phyloP scores from a whole-genome alignment of 2,113 vertebrate genomes.

The Piliocolobus tephrosceles region DNA sequence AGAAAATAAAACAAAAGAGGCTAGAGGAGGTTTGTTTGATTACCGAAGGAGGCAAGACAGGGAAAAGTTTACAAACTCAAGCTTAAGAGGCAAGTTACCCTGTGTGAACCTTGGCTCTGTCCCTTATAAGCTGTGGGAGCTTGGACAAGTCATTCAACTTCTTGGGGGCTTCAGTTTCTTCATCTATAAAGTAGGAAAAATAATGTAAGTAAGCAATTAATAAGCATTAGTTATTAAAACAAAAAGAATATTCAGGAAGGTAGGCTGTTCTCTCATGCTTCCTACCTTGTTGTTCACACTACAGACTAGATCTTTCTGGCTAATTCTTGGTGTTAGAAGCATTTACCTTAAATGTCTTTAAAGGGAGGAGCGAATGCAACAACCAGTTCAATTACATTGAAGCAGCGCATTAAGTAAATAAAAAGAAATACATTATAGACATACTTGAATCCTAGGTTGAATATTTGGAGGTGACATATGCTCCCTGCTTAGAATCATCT shows the following conservation, averaged over 20 bases:
- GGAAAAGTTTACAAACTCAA: neutral
- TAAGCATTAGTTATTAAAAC: neutral
- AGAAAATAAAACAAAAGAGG: neutral
- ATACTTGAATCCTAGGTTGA: neutral
- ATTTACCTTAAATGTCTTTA: neutral
- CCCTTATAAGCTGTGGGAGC: neutral
- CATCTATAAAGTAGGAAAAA: neutral
- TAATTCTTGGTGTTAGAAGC: neutral
- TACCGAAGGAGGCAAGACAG: neutral
- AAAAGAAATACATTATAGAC: neutral
- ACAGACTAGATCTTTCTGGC: neutral
- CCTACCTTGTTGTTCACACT: neutral
- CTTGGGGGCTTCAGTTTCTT: neutral
- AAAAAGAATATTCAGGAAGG: constrained; percentile 1
- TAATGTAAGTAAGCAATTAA: neutral
- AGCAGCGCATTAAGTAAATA: neutral
- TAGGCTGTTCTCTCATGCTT: neutral
- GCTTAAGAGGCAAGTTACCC: neutral
- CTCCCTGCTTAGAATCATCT: neutral
- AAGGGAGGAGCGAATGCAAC: neutral
- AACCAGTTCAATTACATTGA: neutral
- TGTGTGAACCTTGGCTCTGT: neutral
- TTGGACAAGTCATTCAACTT: neutral
- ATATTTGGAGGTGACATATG: neutral
- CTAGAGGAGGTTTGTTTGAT: neutral